Evolutionary conservation across 2,888 invertebrate genomes (phyloP).

Genomic region (Elegia similella): DNA sequence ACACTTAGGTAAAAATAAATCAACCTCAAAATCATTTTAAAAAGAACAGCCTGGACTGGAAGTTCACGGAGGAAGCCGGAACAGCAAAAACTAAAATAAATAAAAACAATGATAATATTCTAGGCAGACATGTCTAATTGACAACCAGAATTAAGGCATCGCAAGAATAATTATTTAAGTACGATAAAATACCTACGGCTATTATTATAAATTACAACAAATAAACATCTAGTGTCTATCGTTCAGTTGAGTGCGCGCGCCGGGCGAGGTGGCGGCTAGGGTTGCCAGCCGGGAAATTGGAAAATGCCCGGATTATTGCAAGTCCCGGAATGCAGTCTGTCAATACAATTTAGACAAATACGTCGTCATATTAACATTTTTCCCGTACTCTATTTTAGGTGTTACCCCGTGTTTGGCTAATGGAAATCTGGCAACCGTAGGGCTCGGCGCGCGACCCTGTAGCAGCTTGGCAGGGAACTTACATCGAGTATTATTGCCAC

Average conservation of each 20-base stretch:
- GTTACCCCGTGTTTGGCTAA: no score
- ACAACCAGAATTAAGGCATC: constrained; percentile 83
- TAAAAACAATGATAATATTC: constrained; percentile 80
- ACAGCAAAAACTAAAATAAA: constrained; percentile 78
- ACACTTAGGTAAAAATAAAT: constrained; percentile 84
- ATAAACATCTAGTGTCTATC: constrained; percentile 73
- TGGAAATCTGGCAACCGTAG: no score
- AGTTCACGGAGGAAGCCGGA: constrained; percentile 81
- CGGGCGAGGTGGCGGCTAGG: constrained; percentile 28
- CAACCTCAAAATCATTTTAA: constrained; percentile 82
- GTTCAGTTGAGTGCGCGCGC: constrained; percentile 53
- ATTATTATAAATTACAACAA: constrained; percentile 81
- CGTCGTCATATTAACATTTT: no score
- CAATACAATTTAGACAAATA: no score
- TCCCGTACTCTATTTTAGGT: no score
- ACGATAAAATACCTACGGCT: constrained; percentile 81
- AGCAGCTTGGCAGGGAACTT: constrained; percentile 64
- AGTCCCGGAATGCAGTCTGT: no score
- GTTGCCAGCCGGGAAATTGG: no score
- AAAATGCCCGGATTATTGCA: no score
- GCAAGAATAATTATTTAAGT: constrained; percentile 83
- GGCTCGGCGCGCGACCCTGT: constrained; percentile 41
- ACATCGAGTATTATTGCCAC: constrained; percentile 80
- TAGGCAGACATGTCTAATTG: constrained; percentile 82
- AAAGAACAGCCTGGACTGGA: constrained; percentile 82